These are phyloP conservation scores for Trilocha varians DNA, from an alignment of 2,888 invertebrate species.

Conservation along the genomic window DNA sequence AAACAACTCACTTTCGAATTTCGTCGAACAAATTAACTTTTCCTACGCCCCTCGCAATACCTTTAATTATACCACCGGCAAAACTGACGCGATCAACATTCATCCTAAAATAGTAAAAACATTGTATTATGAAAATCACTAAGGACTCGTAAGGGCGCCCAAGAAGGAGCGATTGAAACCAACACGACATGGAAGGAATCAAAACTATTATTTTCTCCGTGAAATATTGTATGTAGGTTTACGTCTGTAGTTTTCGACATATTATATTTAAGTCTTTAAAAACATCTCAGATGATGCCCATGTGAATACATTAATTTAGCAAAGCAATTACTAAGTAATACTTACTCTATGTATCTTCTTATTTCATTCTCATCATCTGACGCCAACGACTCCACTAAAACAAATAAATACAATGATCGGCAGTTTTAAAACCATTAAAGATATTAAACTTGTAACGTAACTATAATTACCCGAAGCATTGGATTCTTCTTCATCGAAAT, in stretches of 20 bases:
- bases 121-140: not conserved
- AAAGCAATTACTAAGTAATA: constrained; percentile 1
- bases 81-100: constrained; percentile 46
- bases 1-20: constrained; percentile 25
- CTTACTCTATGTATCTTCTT: constrained; percentile 38
- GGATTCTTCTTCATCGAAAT: constrained; percentile 16
- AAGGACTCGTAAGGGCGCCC: too few relatives aligned
- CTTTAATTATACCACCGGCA: constrained; percentile 38
- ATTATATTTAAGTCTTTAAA: too few relatives aligned
- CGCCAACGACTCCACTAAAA: constrained; percentile 36
- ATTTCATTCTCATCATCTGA: constrained; percentile 44
- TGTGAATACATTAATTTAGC: too few relatives aligned
- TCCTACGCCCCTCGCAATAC: constrained; percentile 29
- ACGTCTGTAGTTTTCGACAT: too few relatives aligned
- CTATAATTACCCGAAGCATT: constrained; percentile 5
- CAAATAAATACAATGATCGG: too few relatives aligned
- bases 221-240: too few relatives aligned
- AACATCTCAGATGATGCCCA: too few relatives aligned
- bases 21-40: constrained; percentile 28
- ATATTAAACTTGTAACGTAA: not conserved
- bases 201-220: too few relatives aligned
- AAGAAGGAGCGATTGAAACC: too few relatives aligned
- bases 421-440: not conserved
- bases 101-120: constrained; percentile 22
- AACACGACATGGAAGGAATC: too few relatives aligned